A percentile compares a stretch with the other conserved stretches of the same genome.
Evolutionary conservation across 1,140 invertebrate genomes (phyloP).

Genomic region (Sweltsa coloradensis): DNA sequence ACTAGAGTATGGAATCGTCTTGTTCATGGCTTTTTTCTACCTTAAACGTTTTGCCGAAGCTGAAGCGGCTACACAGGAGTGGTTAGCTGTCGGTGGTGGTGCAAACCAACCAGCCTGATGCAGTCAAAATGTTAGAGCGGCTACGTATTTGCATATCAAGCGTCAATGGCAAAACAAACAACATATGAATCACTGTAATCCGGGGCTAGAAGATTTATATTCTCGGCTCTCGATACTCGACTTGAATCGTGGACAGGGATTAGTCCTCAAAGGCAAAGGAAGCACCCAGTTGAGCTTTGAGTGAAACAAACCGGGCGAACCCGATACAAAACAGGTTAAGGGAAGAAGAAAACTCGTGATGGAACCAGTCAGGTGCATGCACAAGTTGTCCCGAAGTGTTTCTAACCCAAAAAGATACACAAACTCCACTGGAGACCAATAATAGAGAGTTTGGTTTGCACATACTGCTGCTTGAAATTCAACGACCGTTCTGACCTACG

Average conservation of each 20-base stretch:
- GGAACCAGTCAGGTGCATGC: no score
- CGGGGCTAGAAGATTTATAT: conserved; percentile 30
- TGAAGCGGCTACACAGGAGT: conserved; percentile 34
- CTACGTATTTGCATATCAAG: conserved; percentile 33
- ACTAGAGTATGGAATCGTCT: conserved; percentile 33
- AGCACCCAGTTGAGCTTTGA: conserved; percentile 9
- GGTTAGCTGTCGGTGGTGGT: conserved; percentile 31
- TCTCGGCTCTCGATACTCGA: conserved; percentile 30
- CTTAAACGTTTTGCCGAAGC: conserved; percentile 33
- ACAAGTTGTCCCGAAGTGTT: no score
- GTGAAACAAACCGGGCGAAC: no score
- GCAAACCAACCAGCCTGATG: conserved; percentile 33
- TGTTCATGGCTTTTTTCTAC: conserved; percentile 37
- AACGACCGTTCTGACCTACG: conserved; percentile 41
- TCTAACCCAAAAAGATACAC: no score
- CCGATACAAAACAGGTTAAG: not conserved
- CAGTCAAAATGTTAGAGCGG: conserved; percentile 34
- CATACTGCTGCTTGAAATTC: conserved; percentile 50
- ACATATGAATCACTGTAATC: not conserved
- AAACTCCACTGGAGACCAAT: no score
- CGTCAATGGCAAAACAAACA: conserved; percentile 28
- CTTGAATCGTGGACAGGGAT: conserved; percentile 28
- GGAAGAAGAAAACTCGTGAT: no score
- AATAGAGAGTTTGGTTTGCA: no score
- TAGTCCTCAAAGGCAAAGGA: conserved; percentile 1